Evolutionary conservation across 2,113 vertebrate species (phyloP).

Genomic region (Phalacrocorax carbo): DNA sequence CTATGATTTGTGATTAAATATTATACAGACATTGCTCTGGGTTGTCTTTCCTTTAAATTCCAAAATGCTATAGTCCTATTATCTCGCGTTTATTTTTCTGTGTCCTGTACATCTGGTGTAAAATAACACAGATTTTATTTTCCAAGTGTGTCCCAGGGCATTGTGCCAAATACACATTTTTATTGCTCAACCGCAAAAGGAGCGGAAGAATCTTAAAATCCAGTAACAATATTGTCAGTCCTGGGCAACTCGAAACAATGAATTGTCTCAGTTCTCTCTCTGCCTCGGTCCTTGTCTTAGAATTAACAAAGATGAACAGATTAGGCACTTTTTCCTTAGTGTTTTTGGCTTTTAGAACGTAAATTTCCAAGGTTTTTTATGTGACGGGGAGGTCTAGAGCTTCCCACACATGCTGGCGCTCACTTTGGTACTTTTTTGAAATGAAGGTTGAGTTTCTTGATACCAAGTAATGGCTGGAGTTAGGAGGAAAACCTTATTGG

Average conservation of each 20-base stretch:
- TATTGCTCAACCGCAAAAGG: background rate
- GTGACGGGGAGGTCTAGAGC: background rate
- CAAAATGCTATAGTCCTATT: background rate
- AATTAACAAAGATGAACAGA: background rate
- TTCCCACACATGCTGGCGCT: background rate
- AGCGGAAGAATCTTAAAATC: background rate
- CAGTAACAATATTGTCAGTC: background rate
- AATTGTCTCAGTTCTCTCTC: background rate
- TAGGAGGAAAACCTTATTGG: background rate
- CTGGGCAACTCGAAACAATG: background rate
- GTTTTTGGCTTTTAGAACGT: background rate
- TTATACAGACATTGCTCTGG: background rate
- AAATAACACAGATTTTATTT: slow-evolving; percentile 24
- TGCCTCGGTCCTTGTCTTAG: background rate
- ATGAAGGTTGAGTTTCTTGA: background rate
- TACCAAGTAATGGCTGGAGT: background rate
- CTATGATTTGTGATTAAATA: slow-evolving; percentile 51
- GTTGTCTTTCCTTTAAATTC: slow-evolving; percentile 8
- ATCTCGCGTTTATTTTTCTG: background rate
- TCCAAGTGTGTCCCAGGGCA: background rate
- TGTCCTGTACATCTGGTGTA: background rate
- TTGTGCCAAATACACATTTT: slow-evolving; percentile 1
- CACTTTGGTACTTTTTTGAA: background rate
- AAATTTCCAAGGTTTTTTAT: background rate
- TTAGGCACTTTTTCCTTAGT: background rate